Percentiles rank a stretch among this genome's conserved stretches.
Evolutionary conservation across 30 jellyfish, hydroid and myxozoan species (phyloP).

Genomic region (Clytia hemisphaerica): DNA sequence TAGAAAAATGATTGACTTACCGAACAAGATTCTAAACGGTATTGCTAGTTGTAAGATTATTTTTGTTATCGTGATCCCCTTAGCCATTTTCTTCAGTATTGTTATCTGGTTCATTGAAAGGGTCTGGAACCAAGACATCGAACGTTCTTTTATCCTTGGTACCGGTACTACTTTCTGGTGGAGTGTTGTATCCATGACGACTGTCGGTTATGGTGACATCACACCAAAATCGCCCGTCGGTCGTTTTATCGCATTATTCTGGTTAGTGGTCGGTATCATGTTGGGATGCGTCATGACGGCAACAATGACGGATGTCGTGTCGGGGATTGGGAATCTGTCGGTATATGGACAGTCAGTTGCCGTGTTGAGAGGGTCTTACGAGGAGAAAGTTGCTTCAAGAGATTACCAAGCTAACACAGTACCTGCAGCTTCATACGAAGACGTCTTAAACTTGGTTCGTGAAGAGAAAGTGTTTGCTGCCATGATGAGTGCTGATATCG

Average conservation of each 20-base stretch:
- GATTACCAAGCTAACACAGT: neutral
- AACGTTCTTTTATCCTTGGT: neutral
- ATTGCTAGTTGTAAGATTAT: neutral
- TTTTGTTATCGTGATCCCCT: neutral
- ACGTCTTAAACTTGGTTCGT: neutral
- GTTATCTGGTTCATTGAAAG: constrained; percentile 4
- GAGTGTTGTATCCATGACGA: constrained; percentile 26
- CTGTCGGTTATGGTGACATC: constrained; percentile 13
- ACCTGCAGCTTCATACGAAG: constrained; percentile 11
- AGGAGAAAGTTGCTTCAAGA: neutral
- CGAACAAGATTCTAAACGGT: constrained; percentile 2
- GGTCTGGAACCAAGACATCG: no score
- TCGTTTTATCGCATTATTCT: neutral
- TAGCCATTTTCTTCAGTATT: constrained; percentile 1
- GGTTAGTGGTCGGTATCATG: constrained; percentile 6
- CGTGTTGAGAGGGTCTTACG: constrained; percentile 2
- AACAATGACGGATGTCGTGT: neutral
- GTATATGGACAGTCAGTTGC: neutral
- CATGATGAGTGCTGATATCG: constrained; percentile 7
- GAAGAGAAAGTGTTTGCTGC: neutral
- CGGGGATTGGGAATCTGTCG: neutral
- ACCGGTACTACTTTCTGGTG: constrained; percentile 26
- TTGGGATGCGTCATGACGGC: constrained; percentile 12
- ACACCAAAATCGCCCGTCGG: neutral
- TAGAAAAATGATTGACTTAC: neutral